phyloP scores from a whole-genome alignment of 1,140 invertebrate genomes.

The Telenomus remus region DNA sequence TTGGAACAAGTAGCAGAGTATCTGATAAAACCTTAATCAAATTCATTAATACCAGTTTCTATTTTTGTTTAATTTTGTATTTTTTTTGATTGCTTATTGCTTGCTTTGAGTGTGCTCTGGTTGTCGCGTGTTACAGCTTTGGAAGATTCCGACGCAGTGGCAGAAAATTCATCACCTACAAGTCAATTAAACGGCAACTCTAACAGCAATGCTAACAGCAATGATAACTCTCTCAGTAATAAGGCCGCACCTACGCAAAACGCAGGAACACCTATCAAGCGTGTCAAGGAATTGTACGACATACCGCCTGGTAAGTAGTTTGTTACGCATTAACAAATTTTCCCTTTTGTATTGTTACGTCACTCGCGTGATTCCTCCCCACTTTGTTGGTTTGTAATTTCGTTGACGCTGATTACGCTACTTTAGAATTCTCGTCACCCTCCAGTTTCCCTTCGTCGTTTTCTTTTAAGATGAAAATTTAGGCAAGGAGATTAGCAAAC shows the following conservation, averaged over 20 bases:
- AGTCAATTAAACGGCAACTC: constrained; percentile 73
- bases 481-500: too few relatives aligned
- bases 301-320: constrained; percentile 86
- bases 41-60: too few relatives aligned
- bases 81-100: constrained; percentile 51
- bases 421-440: too few relatives aligned
- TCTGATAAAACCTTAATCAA: too few relatives aligned
- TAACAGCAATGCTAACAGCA: constrained; percentile 73
- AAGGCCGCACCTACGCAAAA: constrained; percentile 70
- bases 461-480: too few relatives aligned
- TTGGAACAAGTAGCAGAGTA: too few relatives aligned
- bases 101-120: constrained; percentile 69
- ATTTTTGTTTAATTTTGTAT: constrained; percentile 32
- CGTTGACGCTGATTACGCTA: too few relatives aligned
- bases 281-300: constrained; percentile 86
- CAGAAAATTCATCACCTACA: constrained; percentile 68
- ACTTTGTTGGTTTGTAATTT: constrained; percentile 12
- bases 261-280: constrained; percentile 71
- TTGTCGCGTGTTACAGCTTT: constrained; percentile 70
- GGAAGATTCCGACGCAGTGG: constrained; percentile 60
- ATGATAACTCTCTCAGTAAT: constrained; percentile 75
- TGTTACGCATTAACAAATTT: constrained; percentile 50
- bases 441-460: too few relatives aligned
- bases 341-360: constrained; percentile 45
- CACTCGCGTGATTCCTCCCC: constrained; percentile 31